A percentile compares a stretch with the other conserved stretches of the same genome.
Conservation (phyloP, 2,888 invertebrate species). For the Drosophila paranaensis region DNA sequence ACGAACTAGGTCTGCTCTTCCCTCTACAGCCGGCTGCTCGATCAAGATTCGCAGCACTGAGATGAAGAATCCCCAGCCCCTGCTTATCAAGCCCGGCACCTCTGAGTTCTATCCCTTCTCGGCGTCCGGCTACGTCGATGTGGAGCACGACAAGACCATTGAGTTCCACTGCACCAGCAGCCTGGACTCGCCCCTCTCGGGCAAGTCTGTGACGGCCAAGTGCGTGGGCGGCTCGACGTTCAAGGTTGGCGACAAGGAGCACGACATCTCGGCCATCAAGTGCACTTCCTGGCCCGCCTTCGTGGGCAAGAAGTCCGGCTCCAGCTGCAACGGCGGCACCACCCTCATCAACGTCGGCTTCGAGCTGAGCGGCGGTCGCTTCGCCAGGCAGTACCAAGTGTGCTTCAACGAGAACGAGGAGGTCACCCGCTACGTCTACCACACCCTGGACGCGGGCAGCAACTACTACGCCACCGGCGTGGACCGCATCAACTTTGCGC, state of each 20-base stretch:
- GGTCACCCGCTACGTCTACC: conserved; percentile 82
- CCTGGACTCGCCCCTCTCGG: conserved; percentile 62
- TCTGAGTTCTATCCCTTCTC: conserved; percentile 62
- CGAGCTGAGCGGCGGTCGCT: conserved; percentile 62
- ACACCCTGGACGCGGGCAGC: conserved; percentile 82
- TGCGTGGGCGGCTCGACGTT: conserved; percentile 72
- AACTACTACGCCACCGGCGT: conserved; percentile 83
- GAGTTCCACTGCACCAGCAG: conserved; percentile 74
- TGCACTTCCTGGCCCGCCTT: conserved; percentile 80
- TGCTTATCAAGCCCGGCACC: conserved; percentile 85
- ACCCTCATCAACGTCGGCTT: conserved; percentile 82
- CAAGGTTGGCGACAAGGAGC: conserved; percentile 49
- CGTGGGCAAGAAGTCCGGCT: conserved; percentile 69
- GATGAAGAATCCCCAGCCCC: conserved; percentile 86
- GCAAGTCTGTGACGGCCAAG: conserved; percentile 62
- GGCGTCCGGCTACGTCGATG: conserved; percentile 59
- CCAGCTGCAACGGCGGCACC: conserved; percentile 74
- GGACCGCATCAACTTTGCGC: conserved; percentile 78
- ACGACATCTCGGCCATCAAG: conserved; percentile 72
- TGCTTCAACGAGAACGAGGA: conserved; percentile 83
- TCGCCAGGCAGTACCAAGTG: conserved; percentile 81
- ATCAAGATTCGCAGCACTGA: conserved; percentile 63
- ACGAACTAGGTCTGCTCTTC: background rate
- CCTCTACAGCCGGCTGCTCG: conserved; percentile 53
- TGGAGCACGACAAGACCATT: conserved; percentile 61